Conservation (phyloP, 2,113 vertebrate species). For the Xiphophorus couchianus region DNA sequence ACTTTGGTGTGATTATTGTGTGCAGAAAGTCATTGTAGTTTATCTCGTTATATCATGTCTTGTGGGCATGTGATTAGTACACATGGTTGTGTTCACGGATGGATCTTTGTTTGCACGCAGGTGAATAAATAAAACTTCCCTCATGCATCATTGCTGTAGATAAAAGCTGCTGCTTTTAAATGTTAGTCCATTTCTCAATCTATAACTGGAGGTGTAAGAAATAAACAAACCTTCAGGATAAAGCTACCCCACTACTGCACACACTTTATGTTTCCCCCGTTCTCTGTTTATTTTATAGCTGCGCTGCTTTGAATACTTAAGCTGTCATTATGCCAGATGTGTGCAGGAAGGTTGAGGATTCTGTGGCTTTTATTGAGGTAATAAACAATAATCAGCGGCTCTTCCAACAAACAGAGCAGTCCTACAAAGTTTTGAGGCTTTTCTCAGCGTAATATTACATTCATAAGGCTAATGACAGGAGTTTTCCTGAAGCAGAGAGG, state of each 20-base stretch:
- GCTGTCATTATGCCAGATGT: constrained; percentile 76
- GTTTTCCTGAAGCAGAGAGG: constrained; percentile 33
- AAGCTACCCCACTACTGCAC: constrained; percentile 14
- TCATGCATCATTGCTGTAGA: constrained; percentile 15
- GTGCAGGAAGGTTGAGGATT: constrained; percentile 67
- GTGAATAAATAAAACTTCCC: constrained; percentile 22
- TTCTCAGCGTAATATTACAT: constrained; percentile 49
- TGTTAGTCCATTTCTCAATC: constrained; percentile 44
- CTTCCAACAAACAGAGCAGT: constrained; percentile 55
- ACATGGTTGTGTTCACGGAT: constrained; percentile 18
- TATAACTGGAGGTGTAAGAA: constrained; percentile 33
- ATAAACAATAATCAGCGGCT: constrained; percentile 80
- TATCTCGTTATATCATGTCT: constrained; percentile 71
- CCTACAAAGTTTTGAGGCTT: constrained; percentile 34
- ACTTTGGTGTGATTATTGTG: constrained; percentile 69
- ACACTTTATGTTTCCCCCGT: constrained; percentile 48
- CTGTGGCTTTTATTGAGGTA: constrained; percentile 74
- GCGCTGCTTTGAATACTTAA: constrained; percentile 76
- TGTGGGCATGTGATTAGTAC: constrained; percentile 57
- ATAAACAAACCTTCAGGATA: constrained; percentile 19
- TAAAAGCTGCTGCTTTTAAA: constrained; percentile 33
- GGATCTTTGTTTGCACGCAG: constrained; percentile 24
- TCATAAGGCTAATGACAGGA: constrained; percentile 58
- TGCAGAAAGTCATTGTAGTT: constrained; percentile 67
- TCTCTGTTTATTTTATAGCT: constrained; percentile 71